Evolutionary conservation across 2,797 vertebrate species (phyloP), one percentile per base, ranked within the genome.

Genomic region (Pangasius larnaudii): DNA sequence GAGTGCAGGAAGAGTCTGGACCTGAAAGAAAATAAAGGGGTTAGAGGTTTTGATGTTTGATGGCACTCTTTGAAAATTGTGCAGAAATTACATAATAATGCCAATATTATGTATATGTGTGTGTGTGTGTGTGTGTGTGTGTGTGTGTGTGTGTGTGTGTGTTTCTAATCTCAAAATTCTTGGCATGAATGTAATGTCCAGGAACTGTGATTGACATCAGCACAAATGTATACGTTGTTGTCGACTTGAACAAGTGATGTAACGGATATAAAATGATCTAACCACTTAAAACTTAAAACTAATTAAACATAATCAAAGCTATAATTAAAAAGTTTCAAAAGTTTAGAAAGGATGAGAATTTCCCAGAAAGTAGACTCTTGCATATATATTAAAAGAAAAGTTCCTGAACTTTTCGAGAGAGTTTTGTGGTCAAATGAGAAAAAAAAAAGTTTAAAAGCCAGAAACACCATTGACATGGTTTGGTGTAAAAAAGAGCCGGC

Each of bases 1-100:
- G 92, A 86, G 95, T 93, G 91, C 95, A 95, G 93, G 90, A 86
- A 72, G 85, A 91, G 88, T 95, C 95, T 91, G 91, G 88, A 89
- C 95, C 95, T 96, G 86, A 6, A 30, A 27, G 69, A 51, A 59
- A 51, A 46, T n/a, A 80, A 22, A 72, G 65, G 46, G 9, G 42
- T 46, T 46, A 19, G 77, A 74, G 39, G 3, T 13, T 74, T 27
- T 27, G 22, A 36, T 36, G 63, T 65, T 65, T 65, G 2, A 65
- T 61, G 61, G 3, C 2, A n/a, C 24, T n/a, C 61, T 61, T 27
- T 61, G 59, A 11, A n/a, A 63, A 30, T 65, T 30, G 19, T 19
- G 18, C 18, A 58, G 56, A 22, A 58, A 58, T 58, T 22, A 58
- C 5, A 58, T 58, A 58, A 58, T 58, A 58, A 19, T 51, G 9